Evolutionary conservation across 2,888 invertebrate genomes (phyloP), one percentile per base, ranked within the genome.

Genomic region (Agrotis puta): DNA sequence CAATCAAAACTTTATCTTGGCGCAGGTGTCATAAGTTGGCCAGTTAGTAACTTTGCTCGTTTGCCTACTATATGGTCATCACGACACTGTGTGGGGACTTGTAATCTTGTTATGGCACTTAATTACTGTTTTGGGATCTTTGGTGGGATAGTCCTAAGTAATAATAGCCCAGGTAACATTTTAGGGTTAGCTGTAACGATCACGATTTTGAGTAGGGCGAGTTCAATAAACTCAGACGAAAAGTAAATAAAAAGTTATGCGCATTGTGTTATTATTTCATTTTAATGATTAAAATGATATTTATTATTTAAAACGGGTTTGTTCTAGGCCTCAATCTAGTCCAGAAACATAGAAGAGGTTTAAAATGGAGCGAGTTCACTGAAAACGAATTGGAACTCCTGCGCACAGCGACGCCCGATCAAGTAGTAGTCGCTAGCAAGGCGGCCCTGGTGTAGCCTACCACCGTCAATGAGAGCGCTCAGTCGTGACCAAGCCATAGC

Each of bases 1-100:
- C 84, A 87, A 89, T 89, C 85, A 86, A 87, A 89, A 89, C 85
- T 89, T 84, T 48, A 62, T 73, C 82, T 78, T 84, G 74, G 74
- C 77, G 74, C 88, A 90, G 90, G 90, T 90, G 90, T 84, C 84
- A 87, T 77, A 88, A 89, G 84, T 90, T 89, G 66, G 73, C 74
- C 88, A 88, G 86, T 90, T 90, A 79, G 65, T 51, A 90, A 90
- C 85, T 90, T 88, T 58, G 73, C 87, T 89, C 89, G 84, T 90
- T 90, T 89, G 82, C 43, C 74, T 83, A 84, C 84, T 86, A 81
- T 84, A 86, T 86, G 88, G 87, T 88, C 89, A 87, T 88, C 89
- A 85, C 74, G 75, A 77, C 64, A 51, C 64, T 72, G 66, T 68
- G 73, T 78, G 64, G 71, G 70, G 74, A 77, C 67, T 84, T 82